Base-by-base conservation (phyloP, 1,140 invertebrate genomes). In the Drosophila kikkawai region DNA sequence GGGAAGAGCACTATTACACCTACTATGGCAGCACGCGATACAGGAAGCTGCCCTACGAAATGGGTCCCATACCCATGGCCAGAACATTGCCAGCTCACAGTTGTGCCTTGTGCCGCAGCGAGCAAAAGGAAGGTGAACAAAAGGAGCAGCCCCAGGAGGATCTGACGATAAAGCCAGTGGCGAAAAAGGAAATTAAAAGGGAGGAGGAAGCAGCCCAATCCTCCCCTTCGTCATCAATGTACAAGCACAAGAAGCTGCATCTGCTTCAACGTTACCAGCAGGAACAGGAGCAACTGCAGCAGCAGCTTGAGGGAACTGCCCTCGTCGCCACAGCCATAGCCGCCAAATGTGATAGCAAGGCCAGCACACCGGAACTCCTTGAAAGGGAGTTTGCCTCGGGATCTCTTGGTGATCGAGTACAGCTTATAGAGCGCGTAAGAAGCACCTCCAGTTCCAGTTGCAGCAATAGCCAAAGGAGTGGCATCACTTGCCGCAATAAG, bases 41-140 rank as follows among this genome's bases (percentile, higher is more conserved):
- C 95, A 96, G 92, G 11, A 94, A 96, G 63, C 93, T 97, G 75
- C 97, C 97, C 0, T 97, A 97, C 81, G 96, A 97, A 92, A 95
- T 96, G 82, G 95, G 94, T 15, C 94, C 94, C 57, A 93, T 95
- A 77, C 95, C 94, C 66, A 94, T 94, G 51, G 86, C 95, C 34
- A 71, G 56, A 7, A 91, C 84, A 5, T 50, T 77, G 48, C 32
- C 77, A 17, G 70, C 47, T 7, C 80, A 88, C 42, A 68, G 93
- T 79, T 93, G 93, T 17, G 85, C 94, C 15, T 17, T 92, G 7
- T 91, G 91, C 34, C 63, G 79, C 0, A 55, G 47, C 17, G 55
- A 64, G 29, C 42, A 45, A 19, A 60, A 44, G 19, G 53, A 44
- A 2, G 22, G 37, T 19, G n/a, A 36, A 7, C 32, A 48, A 4